Evolutionary conservation across 2,113 vertebrate genomes (phyloP).

Genomic region (Clarias macrocephalus): DNA sequence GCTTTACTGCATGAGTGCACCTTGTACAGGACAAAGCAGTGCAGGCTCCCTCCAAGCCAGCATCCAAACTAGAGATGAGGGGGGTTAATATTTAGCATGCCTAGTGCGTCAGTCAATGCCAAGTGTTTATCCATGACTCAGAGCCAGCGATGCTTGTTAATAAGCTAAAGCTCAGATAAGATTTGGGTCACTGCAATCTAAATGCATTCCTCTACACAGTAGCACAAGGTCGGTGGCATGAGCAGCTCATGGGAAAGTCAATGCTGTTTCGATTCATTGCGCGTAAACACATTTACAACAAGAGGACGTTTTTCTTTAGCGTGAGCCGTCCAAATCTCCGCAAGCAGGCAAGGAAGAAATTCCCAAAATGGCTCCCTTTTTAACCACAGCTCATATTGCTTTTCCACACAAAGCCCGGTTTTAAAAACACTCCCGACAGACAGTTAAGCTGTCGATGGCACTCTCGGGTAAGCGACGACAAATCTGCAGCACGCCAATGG

Average conservation of each 20-base stretch:
- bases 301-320: neutral
- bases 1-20: neutral
- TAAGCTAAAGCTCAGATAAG: conserved; percentile 11
- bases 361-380: conserved; percentile 43
- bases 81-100: neutral
- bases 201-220: conserved; percentile 4
- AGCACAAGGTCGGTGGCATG: neutral
- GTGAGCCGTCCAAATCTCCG: neutral
- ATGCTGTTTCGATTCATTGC: neutral
- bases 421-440: conserved; percentile 41
- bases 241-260: neutral
- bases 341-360: conserved; percentile 36
- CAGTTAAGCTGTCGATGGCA: conserved; percentile 44
- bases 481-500: conserved; percentile 27
- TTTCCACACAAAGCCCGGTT: conserved; percentile 43
- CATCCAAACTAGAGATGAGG: neutral
- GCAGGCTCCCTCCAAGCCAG: neutral
- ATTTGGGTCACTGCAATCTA: conserved; percentile 18
- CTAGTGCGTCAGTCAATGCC: neutral
- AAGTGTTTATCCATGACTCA: conserved; percentile 27
- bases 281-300: conserved; percentile 13
- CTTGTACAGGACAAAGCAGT: neutral
- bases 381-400: conserved; percentile 43
- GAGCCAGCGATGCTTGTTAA: conserved; percentile 6
- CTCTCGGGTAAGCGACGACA: conserved; percentile 38